Percentiles rank a stretch among this genome's conserved stretches.
Evolutionary conservation across 2,888 invertebrate species (phyloP).

Genomic region (Lottia gigantea): DNA sequence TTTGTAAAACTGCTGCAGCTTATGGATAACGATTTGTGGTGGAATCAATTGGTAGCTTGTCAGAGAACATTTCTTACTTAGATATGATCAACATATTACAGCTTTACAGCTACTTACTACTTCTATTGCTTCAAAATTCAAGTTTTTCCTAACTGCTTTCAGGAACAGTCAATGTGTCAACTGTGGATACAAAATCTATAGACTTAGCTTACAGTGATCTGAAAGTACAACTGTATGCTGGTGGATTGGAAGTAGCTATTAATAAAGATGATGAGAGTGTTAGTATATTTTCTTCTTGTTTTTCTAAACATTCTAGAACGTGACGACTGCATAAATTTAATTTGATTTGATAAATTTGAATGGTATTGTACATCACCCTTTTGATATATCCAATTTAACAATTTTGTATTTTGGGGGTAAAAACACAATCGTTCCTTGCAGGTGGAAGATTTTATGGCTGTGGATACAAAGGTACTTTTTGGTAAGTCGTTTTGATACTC

Average conservation of each 20-base stretch:
- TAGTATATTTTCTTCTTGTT: background rate
- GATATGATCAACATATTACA: too few species aligned
- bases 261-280: conserved; percentile 20
- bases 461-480: conserved; percentile 26
- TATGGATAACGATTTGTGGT: too few species aligned
- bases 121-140: too few species aligned
- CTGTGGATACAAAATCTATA: conserved; percentile 31
- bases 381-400: too few species aligned
- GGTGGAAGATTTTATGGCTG: conserved; percentile 21
- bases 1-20: too few species aligned
- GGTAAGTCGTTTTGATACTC: conserved; percentile 20
- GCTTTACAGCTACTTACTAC: too few species aligned
- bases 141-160: background rate
- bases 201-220: conserved; percentile 36
- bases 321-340: background rate
- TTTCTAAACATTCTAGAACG: background rate
- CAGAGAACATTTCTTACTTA: too few species aligned
- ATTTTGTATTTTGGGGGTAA: too few species aligned
- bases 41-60: too few species aligned
- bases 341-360: background rate
- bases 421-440: conserved; percentile 17
- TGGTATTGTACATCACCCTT: too few species aligned
- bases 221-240: conserved; percentile 24
- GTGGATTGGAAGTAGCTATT: conserved; percentile 19
- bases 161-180: conserved; percentile 37